Evolutionary conservation across 2,113 vertebrate species (phyloP).

Genomic region (Pavo muticus): DNA sequence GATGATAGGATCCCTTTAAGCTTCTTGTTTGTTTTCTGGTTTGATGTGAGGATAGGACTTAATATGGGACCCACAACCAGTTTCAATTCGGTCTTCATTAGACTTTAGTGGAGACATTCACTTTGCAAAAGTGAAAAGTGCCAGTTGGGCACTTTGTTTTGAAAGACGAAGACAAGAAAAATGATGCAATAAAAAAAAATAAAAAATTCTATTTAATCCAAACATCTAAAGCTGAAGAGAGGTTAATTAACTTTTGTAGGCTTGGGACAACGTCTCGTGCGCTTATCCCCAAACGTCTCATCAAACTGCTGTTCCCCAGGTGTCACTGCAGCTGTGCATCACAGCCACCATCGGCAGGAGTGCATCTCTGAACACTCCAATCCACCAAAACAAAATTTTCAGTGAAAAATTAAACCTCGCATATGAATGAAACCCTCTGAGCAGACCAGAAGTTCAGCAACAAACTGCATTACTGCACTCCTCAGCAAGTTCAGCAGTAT

Average conservation of each 20-base stretch:
- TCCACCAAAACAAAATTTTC: background rate
- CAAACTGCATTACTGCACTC: background rate
- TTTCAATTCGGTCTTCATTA: background rate
- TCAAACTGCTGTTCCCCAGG: background rate
- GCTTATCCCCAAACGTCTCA: background rate
- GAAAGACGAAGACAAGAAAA: background rate
- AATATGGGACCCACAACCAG: background rate
- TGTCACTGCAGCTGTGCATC: background rate
- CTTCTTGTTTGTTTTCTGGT: background rate
- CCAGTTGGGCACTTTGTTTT: background rate
- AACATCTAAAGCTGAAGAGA: background rate
- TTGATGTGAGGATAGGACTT: background rate
- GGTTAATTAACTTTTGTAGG: background rate
- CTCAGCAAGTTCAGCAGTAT: background rate
- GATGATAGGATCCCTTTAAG: background rate
- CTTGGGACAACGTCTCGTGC: background rate
- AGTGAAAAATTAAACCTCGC: background rate
- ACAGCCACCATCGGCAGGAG: fast-evolving
- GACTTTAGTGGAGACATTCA: background rate
- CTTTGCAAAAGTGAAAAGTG: conserved; percentile 8
- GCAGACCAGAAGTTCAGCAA: background rate
- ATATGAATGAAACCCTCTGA: background rate
- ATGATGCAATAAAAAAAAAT: background rate
- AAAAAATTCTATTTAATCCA: background rate
- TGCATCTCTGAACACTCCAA: background rate